These are phyloP conservation scores for Drosophila tristis DNA, from an alignment of 1,140 invertebrate species.

Conservation along the genomic window DNA sequence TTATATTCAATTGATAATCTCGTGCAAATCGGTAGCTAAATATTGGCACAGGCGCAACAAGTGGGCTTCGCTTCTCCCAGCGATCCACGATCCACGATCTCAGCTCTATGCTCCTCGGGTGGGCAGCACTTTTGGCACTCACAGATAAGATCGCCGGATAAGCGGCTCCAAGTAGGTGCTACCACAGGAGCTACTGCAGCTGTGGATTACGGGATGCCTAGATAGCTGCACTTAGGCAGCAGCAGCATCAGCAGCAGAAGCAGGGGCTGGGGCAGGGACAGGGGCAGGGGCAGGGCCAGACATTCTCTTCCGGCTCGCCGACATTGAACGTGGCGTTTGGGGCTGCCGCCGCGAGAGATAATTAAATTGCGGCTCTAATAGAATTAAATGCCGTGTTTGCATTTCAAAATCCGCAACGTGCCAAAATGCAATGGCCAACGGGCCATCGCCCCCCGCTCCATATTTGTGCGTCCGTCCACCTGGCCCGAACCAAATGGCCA, in stretches of 20 bases:
- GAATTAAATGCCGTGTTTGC: constrained; percentile 82
- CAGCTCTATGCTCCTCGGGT: constrained; percentile 18
- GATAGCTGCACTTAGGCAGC: constrained; percentile 29
- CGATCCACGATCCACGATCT: constrained; percentile 15
- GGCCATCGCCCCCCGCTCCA: constrained; percentile 20
- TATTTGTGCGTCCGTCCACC: constrained; percentile 8
- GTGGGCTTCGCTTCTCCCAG: constrained; percentile 49
- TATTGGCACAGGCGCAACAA: constrained; percentile 76
- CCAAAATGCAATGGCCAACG: constrained; percentile 63
- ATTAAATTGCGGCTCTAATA: constrained; percentile 80
- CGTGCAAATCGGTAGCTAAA: constrained; percentile 79
- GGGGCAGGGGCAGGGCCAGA: neutral
- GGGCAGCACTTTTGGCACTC: constrained; percentile 70
- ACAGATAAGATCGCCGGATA: constrained; percentile 64
- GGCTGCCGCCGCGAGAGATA: constrained; percentile 65
- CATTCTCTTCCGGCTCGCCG: constrained; percentile 55
- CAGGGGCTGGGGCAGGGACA: neutral
- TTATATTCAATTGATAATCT: constrained; percentile 82
- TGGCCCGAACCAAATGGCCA: constrained; percentile 1
- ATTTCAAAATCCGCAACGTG: constrained; percentile 80
- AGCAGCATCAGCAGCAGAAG: neutral
- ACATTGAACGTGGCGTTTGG: constrained; percentile 71
- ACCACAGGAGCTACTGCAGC: constrained; percentile 32
- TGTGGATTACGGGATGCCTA: constrained; percentile 35
- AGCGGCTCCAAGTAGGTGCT: constrained; percentile 46